Percentiles rank a stretch among this genome's conserved stretches.
phyloP scores from a whole-genome alignment of 2,888 invertebrate species.

The Brachyptera putata region DNA sequence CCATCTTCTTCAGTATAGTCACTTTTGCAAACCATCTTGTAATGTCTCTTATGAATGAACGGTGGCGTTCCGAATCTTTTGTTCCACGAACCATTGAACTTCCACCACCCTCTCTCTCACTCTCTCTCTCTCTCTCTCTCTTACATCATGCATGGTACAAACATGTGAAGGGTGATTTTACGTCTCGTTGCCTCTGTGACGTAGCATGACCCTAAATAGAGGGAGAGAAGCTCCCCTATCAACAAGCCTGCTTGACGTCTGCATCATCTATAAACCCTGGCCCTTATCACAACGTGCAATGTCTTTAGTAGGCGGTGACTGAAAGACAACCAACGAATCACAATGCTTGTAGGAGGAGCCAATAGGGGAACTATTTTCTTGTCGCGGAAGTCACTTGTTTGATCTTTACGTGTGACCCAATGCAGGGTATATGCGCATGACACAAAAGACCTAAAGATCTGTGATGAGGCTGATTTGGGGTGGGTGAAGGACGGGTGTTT shows the following conservation, averaged over 20 bases:
- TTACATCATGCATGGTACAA: not conserved
- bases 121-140: too few relatives aligned
- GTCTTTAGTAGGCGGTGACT: conserved; percentile 8
- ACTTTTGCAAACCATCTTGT: too few relatives aligned
- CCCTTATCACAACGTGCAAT: not conserved
- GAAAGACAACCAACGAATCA: not conserved
- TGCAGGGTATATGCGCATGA: not conserved
- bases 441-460: conserved; percentile 17
- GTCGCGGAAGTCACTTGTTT: conserved; percentile 19
- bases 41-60: too few relatives aligned
- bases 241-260: conserved; percentile 5
- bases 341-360: conserved; percentile 15
- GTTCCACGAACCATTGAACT: conserved; percentile 20
- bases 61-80: conserved; percentile 18
- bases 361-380: conserved; percentile 27
- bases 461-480: not conserved
- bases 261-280: conserved; percentile 11
- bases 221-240: conserved; percentile 21
- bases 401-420: conserved; percentile 1
- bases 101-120: too few relatives aligned
- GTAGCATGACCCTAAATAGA: conserved; percentile 6
- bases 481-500: not conserved
- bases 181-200: conserved; percentile 23
- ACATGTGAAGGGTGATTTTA: conserved; percentile 24
- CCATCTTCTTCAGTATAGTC: too few relatives aligned